Base-by-base conservation (phyloP, 2,888 invertebrate species). In the Lasiommata megera region DNA sequence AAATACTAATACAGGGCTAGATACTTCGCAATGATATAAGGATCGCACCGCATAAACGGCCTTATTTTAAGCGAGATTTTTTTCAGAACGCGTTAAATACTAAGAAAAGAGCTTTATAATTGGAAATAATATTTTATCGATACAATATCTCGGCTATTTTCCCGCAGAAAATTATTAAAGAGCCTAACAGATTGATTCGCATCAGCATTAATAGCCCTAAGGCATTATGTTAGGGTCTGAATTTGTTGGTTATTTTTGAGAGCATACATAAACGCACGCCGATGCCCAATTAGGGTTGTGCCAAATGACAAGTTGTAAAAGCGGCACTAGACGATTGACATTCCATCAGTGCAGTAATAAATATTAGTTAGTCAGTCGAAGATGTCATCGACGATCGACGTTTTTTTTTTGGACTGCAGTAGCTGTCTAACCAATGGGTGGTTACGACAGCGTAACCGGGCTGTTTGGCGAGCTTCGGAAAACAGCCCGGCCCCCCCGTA, bases 91-190 rank as follows among this genome's bases (percentile, higher is more conserved):
- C 12, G 11, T 37, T 63, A 67, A 76, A 74, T 64, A 67, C 61
- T 68, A 70, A 72, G 76, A 78, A 72, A 75, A 75, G 72, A 71
- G 71, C 70, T 71, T 81, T 79, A 79, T 83, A 86, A 86, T 86
- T 86, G 84, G 83, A 82, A 86, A 84, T 79, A 80, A 84, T 79
- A 78, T 78, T 79, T 82, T 82, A 85, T 83, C 86, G 82, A 80
- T 82, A 76, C 71, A 79, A 81, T 80, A 83, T 83, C 80, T 79
- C 74, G 75, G 67, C 69, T 73, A 77, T 80, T 78, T 83, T 77
- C 72, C 67, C 64, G 69, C 61, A 57, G 51, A 41, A 59, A 58
- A 65, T 59, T 58, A 55, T 40, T 58, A 56, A 58, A 61, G 48
- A 46, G 40, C 36, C 18, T 54, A 61, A 61, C 11, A 29, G 51